phyloP scores from a whole-genome alignment of 2,888 invertebrate genomes.

The Agrilus cyanescens region DNA sequence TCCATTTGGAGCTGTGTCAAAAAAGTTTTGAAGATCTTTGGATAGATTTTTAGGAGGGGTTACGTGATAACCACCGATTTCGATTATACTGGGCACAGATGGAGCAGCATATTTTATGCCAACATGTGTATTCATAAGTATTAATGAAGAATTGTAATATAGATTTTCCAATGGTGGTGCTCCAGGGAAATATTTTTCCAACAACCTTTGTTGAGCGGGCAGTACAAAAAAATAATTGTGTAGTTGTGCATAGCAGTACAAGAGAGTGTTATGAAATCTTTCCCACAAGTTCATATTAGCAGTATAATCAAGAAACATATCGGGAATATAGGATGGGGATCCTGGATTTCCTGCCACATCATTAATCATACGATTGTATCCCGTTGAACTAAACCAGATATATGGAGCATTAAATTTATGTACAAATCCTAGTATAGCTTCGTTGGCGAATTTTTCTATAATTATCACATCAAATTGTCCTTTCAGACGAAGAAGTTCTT shows the following conservation, averaged over 20 bases:
- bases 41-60: slow-evolving; percentile 20
- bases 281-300: slow-evolving; percentile 41
- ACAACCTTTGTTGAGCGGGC: slow-evolving; percentile 9
- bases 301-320: slow-evolving; percentile 32
- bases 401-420: slow-evolving; percentile 30
- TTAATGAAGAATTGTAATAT: slow-evolving; percentile 23
- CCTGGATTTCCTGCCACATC: slow-evolving; percentile 38
- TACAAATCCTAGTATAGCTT: slow-evolving; percentile 34
- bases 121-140: slow-evolving; percentile 34
- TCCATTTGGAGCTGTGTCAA: slow-evolving; percentile 42
- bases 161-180: slow-evolving; percentile 15
- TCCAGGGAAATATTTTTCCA: slow-evolving; percentile 16
- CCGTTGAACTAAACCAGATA: slow-evolving; percentile 34
- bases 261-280: slow-evolving; percentile 40
- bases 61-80: slow-evolving; percentile 45
- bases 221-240: slow-evolving; percentile 12
- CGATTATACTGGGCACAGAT: slow-evolving; percentile 42
- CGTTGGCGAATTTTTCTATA: slow-evolving; percentile 39
- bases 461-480: slow-evolving; percentile 34
- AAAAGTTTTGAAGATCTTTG: slow-evolving; percentile 38
- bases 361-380: slow-evolving; percentile 36
- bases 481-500: slow-evolving; percentile 24
- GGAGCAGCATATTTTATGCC: slow-evolving; percentile 40
- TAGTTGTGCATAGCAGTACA: slow-evolving; percentile 12
- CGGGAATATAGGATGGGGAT: slow-evolving; percentile 40